A percentile compares a stretch with the other conserved stretches of the same genome.
phyloP scores from a whole-genome alignment of 2,888 invertebrate genomes.

The Drosophila mayaguana region DNA sequence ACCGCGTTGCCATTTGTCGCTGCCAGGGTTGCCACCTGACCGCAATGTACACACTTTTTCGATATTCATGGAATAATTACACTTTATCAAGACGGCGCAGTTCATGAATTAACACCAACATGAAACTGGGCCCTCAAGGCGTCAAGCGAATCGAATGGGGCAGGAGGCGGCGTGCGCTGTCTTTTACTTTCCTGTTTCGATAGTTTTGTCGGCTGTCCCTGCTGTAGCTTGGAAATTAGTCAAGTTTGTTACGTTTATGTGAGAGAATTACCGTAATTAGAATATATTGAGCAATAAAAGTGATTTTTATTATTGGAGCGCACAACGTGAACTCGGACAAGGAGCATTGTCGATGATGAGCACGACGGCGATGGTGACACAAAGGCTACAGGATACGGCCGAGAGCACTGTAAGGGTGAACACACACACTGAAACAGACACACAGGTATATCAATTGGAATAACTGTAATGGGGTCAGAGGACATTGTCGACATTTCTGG shows the following conservation, averaged over 20 bases:
- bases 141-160: background rate
- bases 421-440: background rate
- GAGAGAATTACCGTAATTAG: slow-evolving; percentile 82
- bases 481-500: slow-evolving; percentile 22
- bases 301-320: slow-evolving; percentile 80
- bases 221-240: slow-evolving; percentile 66
- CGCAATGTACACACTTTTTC: slow-evolving; percentile 66
- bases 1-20: slow-evolving; percentile 55
- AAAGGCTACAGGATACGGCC: slow-evolving; percentile 5
- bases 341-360: slow-evolving; percentile 19
- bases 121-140: background rate
- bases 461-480: slow-evolving; percentile 30
- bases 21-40: slow-evolving; percentile 29
- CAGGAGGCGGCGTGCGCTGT: background rate
- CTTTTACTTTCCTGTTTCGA: slow-evolving; percentile 29
- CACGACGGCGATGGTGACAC: slow-evolving; percentile 20
- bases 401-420: slow-evolving; percentile 2
- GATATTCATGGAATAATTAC: slow-evolving; percentile 81
- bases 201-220: slow-evolving; percentile 36
- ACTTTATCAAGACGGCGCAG: slow-evolving; percentile 73
- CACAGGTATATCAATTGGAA: slow-evolving; percentile 34
- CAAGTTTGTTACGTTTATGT: slow-evolving; percentile 79
- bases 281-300: slow-evolving; percentile 84
- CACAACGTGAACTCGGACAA: slow-evolving; percentile 36
- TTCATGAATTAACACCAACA: slow-evolving; percentile 74